These are phyloP conservation scores for Triops cancriformis DNA, from an alignment of 1,140 invertebrate species.

Conservation along the genomic window DNA sequence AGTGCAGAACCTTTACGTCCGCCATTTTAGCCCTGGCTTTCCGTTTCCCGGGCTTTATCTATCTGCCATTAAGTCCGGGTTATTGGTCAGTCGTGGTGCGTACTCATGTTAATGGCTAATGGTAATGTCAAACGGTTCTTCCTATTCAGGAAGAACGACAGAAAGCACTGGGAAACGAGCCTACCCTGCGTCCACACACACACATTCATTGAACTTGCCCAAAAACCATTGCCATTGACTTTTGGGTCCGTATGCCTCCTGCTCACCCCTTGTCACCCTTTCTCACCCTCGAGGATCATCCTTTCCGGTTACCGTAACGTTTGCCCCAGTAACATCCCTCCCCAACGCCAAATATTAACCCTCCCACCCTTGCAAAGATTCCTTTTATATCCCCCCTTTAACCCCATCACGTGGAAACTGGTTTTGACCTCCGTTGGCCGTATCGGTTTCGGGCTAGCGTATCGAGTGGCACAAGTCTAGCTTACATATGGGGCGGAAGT, in stretches of 20 bases:
- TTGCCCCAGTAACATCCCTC: neutral
- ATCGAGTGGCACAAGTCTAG: neutral
- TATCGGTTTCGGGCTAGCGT: neutral
- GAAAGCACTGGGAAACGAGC: neutral
- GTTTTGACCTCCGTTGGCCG: neutral
- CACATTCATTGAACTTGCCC: neutral
- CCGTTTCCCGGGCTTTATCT: too few species aligned
- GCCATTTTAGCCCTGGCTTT: too few species aligned
- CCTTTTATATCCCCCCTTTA: too few species aligned
- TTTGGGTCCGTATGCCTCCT: neutral
- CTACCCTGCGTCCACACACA: neutral
- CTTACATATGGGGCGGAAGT: constrained; percentile 10
- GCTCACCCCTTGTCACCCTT: neutral
- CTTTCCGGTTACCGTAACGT: neutral
- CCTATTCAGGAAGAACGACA: neutral
- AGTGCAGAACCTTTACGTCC: too few species aligned
- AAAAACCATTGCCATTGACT: neutral
- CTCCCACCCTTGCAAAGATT: neutral
- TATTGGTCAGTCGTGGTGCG: neutral
- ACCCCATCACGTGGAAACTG: neutral
- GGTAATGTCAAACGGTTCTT: neutral
- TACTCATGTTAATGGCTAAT: neutral
- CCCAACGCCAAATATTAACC: neutral
- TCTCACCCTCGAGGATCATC: neutral
- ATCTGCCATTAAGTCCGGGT: neutral